Base-by-base conservation (phyloP, 1,140 invertebrate genomes). In the Cecropterus lyciades region DNA sequence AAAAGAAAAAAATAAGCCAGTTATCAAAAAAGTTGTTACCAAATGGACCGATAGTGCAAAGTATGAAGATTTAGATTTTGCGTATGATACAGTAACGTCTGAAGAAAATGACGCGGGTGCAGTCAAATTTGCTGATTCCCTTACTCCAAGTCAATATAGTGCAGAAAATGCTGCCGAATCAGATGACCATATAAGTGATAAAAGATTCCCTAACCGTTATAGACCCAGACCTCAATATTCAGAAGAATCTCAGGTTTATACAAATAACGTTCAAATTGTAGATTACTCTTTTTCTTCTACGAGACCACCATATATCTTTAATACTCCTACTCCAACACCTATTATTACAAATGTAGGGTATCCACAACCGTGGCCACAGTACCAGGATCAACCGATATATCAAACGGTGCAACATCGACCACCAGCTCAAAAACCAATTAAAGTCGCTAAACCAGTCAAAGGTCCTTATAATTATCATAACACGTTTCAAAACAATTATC, bases 321-420 rank as follows among this genome's bases (percentile, higher is more conserved):
- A 79, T 4, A 88, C 79, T 30, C 87, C 87, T 1, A 82, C 55
- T 11, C 89, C 87, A 7, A 89, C 85, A 49, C 89, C 89, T n/a
- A 82, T 89, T 13, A 88, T 92, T 7, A 90, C 89, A 20, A 90
- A 90, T 51, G 73, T 91, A 53, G 87, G 87, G 3, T 85, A 87
- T 63, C 87, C 89, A 5, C 75, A 79, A 53, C 82, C 86, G 1
- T 90, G 86, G 87, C 70, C 69, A n/a, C 77, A 73, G 59, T 69
- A 65, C 49, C 74, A 49, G 11, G 37, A 52, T 42, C 60, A 52
- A 42, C 49, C 60, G 24, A n/a, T 72, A 70, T 46, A 67, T 37
- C 72, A 79, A 40, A 15, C 48, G 6, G 66, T 70, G 16, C 71
- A 66, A 62, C 84, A 45, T 10, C 40, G 71, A 68, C 75, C 82